phyloP scores from a whole-genome alignment of 2,888 invertebrate genomes.

The Drosophila leonis region DNA sequence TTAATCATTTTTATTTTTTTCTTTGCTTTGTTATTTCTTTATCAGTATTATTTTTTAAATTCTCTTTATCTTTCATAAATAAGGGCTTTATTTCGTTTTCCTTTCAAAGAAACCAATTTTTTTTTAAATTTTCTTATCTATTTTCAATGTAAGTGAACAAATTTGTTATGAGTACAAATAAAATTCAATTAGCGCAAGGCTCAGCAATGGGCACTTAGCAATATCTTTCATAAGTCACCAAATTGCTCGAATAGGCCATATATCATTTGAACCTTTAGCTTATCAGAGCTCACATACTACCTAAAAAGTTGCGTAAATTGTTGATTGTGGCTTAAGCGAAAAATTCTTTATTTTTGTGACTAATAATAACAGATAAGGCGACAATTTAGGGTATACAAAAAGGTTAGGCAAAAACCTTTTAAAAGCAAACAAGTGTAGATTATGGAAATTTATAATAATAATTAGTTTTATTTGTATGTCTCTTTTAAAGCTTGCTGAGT shows the following conservation, averaged over 20 bases:
- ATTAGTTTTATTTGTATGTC: neutral
- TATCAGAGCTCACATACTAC: conserved; percentile 8
- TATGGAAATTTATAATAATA: neutral
- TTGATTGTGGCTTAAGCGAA: neutral
- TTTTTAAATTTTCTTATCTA: neutral
- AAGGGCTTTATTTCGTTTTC: neutral
- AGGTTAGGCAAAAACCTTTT: neutral
- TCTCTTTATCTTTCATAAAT: neutral
- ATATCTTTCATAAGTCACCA: conserved; percentile 1
- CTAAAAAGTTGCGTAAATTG: neutral
- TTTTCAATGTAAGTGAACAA: neutral
- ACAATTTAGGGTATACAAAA: neutral
- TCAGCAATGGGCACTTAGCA: conserved; percentile 5
- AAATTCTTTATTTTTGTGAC: neutral
- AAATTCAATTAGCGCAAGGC: neutral
- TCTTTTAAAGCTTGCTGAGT: neutral
- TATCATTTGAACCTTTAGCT: neutral
- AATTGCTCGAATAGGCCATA: neutral
- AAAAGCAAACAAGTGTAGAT: neutral
- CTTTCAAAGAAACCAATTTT: neutral
- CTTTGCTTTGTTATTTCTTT: too few relatives aligned
- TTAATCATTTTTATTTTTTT: too few relatives aligned
- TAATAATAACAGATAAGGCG: conserved; percentile 1
- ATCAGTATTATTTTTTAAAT: neutral
- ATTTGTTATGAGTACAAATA: neutral